These are phyloP conservation scores for Neopipo cinnamomea DNA, from an alignment of 2,113 vertebrate species.

Conservation along the genomic window DNA sequence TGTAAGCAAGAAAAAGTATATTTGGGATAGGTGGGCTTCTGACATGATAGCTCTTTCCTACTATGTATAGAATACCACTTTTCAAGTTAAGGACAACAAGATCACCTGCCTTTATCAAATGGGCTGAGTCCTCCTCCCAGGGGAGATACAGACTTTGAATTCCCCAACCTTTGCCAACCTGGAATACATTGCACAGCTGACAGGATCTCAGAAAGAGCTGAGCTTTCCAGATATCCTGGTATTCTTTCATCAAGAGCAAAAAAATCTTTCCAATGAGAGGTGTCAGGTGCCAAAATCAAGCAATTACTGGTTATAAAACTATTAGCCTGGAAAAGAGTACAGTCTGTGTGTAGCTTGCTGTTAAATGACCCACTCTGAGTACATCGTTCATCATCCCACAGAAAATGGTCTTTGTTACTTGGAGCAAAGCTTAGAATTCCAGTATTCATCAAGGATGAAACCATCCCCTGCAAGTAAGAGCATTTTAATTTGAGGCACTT, in stretches of 20 bases:
- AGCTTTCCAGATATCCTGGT: neutral
- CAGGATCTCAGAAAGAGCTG: neutral
- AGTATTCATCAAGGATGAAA: neutral
- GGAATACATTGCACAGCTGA: neutral
- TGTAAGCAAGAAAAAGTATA: neutral
- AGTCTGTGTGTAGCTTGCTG: neutral
- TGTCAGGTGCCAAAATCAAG: conserved; percentile 13
- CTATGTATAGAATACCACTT: neutral
- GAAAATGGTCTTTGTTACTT: conserved; percentile 2
- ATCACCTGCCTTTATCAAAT: neutral
- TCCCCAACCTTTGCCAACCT: neutral
- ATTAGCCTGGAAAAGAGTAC: neutral
- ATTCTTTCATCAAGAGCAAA: neutral
- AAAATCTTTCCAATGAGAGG: neutral
- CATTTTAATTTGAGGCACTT: neutral
- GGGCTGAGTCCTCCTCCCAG: neutral
- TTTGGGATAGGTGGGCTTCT: neutral
- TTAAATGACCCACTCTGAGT: neutral
- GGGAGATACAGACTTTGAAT: neutral
- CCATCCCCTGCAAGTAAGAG: neutral
- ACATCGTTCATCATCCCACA: neutral
- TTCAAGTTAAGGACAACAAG: neutral
- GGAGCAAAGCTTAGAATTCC: neutral
- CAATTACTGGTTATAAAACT: neutral
- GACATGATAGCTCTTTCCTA: neutral